Percentiles rank a stretch among this genome's conserved stretches.
phyloP scores from a whole-genome alignment of 2,113 vertebrate genomes.

The Chiloscyllium plagiosum region DNA sequence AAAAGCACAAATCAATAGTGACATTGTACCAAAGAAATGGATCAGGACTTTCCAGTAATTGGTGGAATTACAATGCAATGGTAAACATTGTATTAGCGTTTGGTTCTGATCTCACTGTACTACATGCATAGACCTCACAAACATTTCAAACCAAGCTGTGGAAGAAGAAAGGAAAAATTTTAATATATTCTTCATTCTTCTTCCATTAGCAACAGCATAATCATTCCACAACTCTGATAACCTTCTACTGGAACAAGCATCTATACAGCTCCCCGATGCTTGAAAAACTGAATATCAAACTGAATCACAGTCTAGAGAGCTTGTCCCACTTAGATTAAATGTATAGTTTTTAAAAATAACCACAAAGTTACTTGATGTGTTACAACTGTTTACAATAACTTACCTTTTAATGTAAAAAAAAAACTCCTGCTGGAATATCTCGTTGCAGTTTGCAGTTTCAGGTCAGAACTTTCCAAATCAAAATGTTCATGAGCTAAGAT shows the following conservation, averaged over 20 bases:
- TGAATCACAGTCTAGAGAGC: background rate
- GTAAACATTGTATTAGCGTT: background rate
- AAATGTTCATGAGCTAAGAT: slow-evolving; percentile 6
- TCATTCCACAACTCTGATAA: background rate
- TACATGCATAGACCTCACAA: background rate
- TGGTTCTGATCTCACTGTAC: background rate
- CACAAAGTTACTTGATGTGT: background rate
- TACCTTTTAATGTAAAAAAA: background rate
- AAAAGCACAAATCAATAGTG: background rate
- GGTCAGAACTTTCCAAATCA: background rate
- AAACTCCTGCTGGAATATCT: background rate
- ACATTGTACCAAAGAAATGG: background rate
- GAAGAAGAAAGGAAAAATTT: background rate
- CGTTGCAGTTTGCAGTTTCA: background rate
- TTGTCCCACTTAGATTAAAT: background rate
- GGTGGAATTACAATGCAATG: background rate
- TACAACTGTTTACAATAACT: background rate
- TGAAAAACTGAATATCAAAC: background rate
- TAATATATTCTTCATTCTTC: background rate
- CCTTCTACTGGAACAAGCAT: background rate
- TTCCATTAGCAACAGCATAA: background rate
- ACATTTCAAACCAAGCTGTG: background rate
- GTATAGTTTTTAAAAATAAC: background rate
- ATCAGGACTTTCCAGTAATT: background rate
- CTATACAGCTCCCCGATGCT: background rate